phyloP scores from a whole-genome alignment of 2,797 vertebrate genomes.

The Oryzias sinensis region DNA sequence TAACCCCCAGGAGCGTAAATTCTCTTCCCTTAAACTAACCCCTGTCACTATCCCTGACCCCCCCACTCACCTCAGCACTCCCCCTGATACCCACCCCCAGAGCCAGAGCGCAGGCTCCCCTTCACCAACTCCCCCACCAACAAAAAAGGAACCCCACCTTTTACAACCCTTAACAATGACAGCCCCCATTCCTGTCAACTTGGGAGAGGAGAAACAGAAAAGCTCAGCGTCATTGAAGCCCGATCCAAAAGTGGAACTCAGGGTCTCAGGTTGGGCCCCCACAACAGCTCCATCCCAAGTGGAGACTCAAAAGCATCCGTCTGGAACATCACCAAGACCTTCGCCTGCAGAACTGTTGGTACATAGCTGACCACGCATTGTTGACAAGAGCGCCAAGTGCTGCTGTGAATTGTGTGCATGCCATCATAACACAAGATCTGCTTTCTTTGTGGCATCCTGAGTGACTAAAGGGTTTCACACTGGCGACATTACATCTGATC shows the following conservation, averaged over 20 bases:
- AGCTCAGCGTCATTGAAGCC: conserved; percentile 68
- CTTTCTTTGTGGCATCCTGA: conserved; percentile 26
- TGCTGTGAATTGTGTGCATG: conserved; percentile 3
- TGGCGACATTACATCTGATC: background rate
- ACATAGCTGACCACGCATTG: conserved; percentile 52
- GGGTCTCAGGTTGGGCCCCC: conserved; percentile 25
- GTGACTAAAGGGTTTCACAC: conserved; percentile 28
- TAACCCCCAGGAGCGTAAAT: conserved; percentile 80
- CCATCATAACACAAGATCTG: conserved; percentile 3
- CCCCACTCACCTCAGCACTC: conserved; percentile 56
- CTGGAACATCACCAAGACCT: conserved; percentile 73
- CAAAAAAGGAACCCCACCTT: conserved; percentile 38
- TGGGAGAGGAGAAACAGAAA: conserved; percentile 75
- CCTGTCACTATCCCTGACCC: conserved; percentile 73
- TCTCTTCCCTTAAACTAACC: conserved; percentile 87
- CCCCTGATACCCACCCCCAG: conserved; percentile 30
- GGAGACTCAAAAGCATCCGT: conserved; percentile 46
- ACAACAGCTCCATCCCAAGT: conserved; percentile 35
- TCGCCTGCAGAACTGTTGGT: conserved; percentile 71
- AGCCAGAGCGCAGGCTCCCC: conserved; percentile 42
- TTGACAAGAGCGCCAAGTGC: conserved; percentile 12
- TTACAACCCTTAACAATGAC: conserved; percentile 74
- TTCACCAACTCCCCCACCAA: conserved; percentile 33
- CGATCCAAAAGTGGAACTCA: conserved; percentile 37
- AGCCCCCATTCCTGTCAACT: conserved; percentile 82